These are phyloP conservation scores for Drusus annulatus DNA, from an alignment of 1,140 invertebrate genomes.

Conservation along the genomic window DNA sequence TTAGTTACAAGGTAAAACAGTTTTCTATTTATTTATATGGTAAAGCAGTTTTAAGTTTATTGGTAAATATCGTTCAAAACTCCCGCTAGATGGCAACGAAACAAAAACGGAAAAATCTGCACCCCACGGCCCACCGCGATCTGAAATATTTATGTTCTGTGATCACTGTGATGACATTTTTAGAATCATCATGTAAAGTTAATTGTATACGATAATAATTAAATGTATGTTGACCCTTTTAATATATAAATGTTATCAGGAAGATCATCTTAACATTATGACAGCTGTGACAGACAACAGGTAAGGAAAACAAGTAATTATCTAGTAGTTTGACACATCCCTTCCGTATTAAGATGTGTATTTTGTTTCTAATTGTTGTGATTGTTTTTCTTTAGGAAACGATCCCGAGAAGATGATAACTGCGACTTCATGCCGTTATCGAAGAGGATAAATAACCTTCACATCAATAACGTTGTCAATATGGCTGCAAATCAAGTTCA, in stretches of 20 bases:
- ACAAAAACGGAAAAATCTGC: not conserved
- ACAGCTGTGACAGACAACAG: constrained; percentile 50
- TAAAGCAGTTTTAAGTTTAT: not conserved
- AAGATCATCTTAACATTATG: constrained; percentile 33
- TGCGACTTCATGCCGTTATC: constrained; percentile 84
- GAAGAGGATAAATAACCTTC: constrained; percentile 85
- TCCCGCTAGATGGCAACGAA: constrained; percentile 6
- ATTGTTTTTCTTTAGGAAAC: constrained; percentile 73
- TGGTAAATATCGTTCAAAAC: not conserved
- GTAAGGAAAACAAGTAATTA: constrained; percentile 7
- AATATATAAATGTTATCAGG: constrained; percentile 20
- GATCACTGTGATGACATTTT: constrained; percentile 19
- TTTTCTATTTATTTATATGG: not conserved
- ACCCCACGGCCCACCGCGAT: not conserved
- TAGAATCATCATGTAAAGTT: constrained; percentile 23
- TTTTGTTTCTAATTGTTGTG: not conserved
- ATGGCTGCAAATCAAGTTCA: constrained; percentile 48
- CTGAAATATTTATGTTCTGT: constrained; percentile 26
- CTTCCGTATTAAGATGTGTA: not conserved
- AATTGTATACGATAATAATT: not conserved
- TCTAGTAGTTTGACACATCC: constrained; percentile 17
- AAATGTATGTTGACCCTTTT: not conserved
- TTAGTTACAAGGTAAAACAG: not conserved
- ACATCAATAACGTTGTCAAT: constrained; percentile 73
- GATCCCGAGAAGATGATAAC: constrained; percentile 78